These are phyloP conservation scores for Eulemur rufifrons DNA, from an alignment of 2,113 vertebrate genomes.

Conservation along the genomic window DNA sequence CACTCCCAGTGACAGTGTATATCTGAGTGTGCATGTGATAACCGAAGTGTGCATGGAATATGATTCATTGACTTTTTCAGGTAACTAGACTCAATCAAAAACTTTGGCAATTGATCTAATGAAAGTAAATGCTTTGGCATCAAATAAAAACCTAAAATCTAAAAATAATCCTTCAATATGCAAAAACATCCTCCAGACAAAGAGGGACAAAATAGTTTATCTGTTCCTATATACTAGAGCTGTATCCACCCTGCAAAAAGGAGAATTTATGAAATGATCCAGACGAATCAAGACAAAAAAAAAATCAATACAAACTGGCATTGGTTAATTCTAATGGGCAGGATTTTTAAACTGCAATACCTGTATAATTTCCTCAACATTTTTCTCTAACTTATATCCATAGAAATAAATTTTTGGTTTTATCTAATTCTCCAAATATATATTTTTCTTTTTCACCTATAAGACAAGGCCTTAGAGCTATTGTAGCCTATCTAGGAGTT, in stretches of 20 bases:
- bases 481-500: neutral
- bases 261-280: neutral
- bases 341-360: neutral
- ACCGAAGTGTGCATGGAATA: neutral
- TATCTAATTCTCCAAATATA: constrained; percentile 10
- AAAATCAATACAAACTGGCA: neutral
- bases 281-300: neutral
- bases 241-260: neutral
- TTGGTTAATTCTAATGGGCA: neutral
- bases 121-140: constrained; percentile 21
- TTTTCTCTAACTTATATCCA: neutral
- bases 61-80: neutral
- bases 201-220: neutral
- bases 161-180: neutral
- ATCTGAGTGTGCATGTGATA: neutral
- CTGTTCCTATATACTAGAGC: neutral
- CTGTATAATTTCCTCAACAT: neutral
- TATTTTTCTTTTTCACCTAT: neutral
- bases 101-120: neutral
- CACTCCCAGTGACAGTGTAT: neutral
- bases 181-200: neutral
- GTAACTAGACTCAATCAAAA: neutral
- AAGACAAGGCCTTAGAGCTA: neutral
- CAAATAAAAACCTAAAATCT: neutral
- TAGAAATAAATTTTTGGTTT: neutral